These are phyloP conservation scores for Ceyx melanurus DNA, from an alignment of 2,113 vertebrate genomes.

Conservation along the genomic window DNA sequence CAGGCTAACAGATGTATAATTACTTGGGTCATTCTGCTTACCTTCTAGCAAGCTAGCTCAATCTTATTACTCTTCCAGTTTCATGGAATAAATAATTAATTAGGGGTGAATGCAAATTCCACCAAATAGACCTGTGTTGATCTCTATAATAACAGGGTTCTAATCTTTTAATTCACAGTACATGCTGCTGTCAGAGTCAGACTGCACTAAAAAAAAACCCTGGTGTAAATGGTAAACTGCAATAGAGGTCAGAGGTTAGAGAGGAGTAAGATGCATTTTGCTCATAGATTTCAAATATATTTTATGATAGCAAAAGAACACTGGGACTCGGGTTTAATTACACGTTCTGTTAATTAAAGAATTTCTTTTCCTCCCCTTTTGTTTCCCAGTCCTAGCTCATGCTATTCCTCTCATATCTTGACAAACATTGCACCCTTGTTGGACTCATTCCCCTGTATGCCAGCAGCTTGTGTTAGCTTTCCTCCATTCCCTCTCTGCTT, in stretches of 20 bases:
- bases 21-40: not conserved
- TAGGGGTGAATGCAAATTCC: not conserved
- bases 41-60: not conserved
- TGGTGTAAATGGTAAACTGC: not conserved
- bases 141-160: not conserved
- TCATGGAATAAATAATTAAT: slow-evolving; percentile 22
- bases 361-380: too few species aligned
- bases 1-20: not conserved
- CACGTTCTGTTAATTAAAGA: too few species aligned
- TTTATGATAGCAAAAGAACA: not conserved
- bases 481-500: too few species aligned
- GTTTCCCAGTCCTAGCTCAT: too few species aligned
- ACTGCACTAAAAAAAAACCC: not conserved
- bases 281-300: not conserved
- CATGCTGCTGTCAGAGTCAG: not conserved
- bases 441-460: too few species aligned
- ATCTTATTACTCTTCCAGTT: not conserved
- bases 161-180: not conserved
- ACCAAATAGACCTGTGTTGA: not conserved
- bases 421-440: too few species aligned
- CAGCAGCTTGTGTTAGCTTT: too few species aligned
- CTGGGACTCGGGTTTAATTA: too few species aligned
- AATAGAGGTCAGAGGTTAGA: not conserved
- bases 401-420: too few species aligned
- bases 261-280: not conserved